phyloP scores from a whole-genome alignment of 2,888 invertebrate genomes.

The Entomobrya multifasciata region DNA sequence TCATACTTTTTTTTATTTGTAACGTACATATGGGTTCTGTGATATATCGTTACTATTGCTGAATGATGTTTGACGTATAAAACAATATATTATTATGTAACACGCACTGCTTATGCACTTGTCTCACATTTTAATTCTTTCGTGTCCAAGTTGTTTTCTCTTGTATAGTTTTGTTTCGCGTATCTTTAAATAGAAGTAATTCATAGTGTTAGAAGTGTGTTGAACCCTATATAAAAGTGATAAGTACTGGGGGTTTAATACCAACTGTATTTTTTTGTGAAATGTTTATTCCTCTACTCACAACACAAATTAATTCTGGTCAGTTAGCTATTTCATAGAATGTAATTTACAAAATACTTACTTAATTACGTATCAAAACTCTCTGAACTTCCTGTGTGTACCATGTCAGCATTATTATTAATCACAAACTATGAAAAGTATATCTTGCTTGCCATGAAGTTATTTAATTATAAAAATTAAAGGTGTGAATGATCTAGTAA shows the following conservation, averaged over 20 bases:
- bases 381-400: background rate
- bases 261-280: too few species aligned
- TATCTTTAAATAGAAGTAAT: too few species aligned
- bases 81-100: background rate
- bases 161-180: too few species aligned
- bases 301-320: background rate
- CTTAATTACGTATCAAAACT: background rate
- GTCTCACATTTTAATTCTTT: constrained; percentile 5
- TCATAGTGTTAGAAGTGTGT: too few species aligned
- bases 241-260: too few species aligned
- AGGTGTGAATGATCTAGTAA: constrained; percentile 19
- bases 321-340: background rate
- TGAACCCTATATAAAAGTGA: too few species aligned
- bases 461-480: background rate
- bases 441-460: constrained; percentile 9
- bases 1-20: constrained; percentile 19
- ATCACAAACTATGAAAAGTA: constrained; percentile 43
- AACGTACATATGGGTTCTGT: constrained; percentile 34
- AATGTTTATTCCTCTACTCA: background rate
- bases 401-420: constrained; percentile 48
- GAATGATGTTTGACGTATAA: background rate
- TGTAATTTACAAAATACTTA: background rate
- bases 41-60: constrained; percentile 28
- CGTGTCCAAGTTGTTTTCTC: too few species aligned
- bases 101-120: background rate